Evolutionary conservation across 2,113 vertebrate genomes (phyloP).

Genomic region (Cebidichthys violaceus): DNA sequence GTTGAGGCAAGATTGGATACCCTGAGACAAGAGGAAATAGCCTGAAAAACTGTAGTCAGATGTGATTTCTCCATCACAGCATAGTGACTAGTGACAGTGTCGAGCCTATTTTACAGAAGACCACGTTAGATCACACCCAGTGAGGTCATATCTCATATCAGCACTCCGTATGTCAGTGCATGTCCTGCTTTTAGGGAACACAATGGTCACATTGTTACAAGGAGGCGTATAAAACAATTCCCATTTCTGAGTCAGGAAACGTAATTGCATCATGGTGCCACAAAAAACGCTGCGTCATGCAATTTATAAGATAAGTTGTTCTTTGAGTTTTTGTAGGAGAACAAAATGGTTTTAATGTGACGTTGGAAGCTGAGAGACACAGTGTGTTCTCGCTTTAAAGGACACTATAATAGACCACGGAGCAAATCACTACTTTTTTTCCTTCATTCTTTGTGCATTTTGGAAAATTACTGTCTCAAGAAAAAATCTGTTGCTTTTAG

Average conservation of each 20-base stretch:
- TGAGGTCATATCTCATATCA: slow-evolving; percentile 53
- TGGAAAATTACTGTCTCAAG: not conserved
- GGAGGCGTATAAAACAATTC: slow-evolving; percentile 69
- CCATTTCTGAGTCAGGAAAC: slow-evolving; percentile 62
- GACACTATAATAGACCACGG: not conserved
- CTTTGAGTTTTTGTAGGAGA: slow-evolving; percentile 2
- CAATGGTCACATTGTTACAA: slow-evolving; percentile 70
- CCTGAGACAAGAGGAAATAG: slow-evolving; percentile 2
- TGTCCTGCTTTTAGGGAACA: slow-evolving; percentile 53
- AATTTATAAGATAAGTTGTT: slow-evolving; percentile 41
- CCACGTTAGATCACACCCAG: not conserved
- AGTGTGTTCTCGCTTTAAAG: slow-evolving; percentile 6
- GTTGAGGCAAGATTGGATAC: slow-evolving; percentile 16
- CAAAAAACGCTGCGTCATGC: slow-evolving; percentile 46
- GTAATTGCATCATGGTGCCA: slow-evolving; percentile 53
- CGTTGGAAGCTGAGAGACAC: slow-evolving; percentile 8
- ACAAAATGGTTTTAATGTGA: slow-evolving; percentile 17
- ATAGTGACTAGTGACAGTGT: slow-evolving; percentile 38
- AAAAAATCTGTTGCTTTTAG: not conserved
- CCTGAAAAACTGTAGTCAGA: slow-evolving; percentile 21
- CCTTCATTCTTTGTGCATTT: not conserved
- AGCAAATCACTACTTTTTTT: not conserved
- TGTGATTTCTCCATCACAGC: slow-evolving; percentile 16
- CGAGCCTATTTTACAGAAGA: slow-evolving; percentile 27
- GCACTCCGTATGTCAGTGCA: slow-evolving; percentile 14